Base-by-base conservation (phyloP, 2,888 invertebrate genomes). In the Plebejus anna region DNA sequence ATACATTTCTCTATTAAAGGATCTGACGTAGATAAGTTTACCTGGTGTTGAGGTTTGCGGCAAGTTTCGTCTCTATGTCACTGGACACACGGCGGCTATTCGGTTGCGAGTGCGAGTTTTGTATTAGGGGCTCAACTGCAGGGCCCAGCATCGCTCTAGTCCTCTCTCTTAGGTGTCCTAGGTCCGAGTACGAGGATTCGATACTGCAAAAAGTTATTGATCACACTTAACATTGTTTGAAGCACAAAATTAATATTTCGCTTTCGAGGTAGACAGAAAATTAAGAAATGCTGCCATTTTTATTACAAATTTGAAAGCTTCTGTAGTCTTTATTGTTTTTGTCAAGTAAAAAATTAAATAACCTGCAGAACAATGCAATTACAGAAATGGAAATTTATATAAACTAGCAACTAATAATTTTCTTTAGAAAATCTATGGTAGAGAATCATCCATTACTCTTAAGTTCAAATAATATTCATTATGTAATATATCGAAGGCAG, bases 41-140 rank as follows among this genome's bases (percentile, higher is more conserved):
- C 93, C 92, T 90, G 2, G 92, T 92, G 78, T 93, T 94, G 9
- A 94, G 87, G 81, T 93, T 93, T n/a, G 89, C 91, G 32, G 90
- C 89, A 6, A 93, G 83, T 80, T 92, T 93, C 42, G 88, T 80
- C 78, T 93, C 92, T 6, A 87, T 87, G 78, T 93, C 93, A 47
- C 83, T 85, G 75, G 93, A 93, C 88, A 92, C 87, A n/a, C 92
- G 83, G 47, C 92, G 90, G 80, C 92, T 92, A 82, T 81, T 89
- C 9, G 94, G 91, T 79, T 90, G 90, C 2, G 92, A 91, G 81
- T 89, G 90, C 0, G 88, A 81, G 61, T 84, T 86, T 78, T 84
- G 85, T 78, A 88, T 78, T 13, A 89, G 85, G 1, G 90, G 87
- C 75, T 91, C 92, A 0, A 85, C 82, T 0, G 87, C 86, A 0